Percentiles rank a stretch among this genome's conserved stretches.
These are phyloP conservation scores for Drosophila falleni DNA, from an alignment of 2,888 invertebrate species.

Conservation along the genomic window DNA sequence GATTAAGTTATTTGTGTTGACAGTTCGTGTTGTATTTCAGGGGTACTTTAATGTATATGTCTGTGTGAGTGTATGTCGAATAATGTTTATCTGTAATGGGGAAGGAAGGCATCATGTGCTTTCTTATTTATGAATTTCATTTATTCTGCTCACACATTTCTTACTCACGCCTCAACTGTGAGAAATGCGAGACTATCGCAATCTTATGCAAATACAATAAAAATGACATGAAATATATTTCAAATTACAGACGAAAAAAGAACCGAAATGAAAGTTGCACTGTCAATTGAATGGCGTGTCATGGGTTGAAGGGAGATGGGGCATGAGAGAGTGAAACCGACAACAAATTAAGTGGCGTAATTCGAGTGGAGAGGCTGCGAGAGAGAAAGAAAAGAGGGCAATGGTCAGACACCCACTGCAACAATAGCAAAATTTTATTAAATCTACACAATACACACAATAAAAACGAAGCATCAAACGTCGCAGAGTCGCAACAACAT, in stretches of 20 bases:
- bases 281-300: conserved; percentile 46
- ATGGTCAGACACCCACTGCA: conserved; percentile 60
- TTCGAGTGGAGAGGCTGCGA: conserved; percentile 48
- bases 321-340: conserved; percentile 31
- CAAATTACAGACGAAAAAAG: conserved; percentile 4
- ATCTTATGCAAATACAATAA: conserved; percentile 36
- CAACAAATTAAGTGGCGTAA: conserved; percentile 58
- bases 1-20: conserved; percentile 73
- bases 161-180: conserved; percentile 27
- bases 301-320: conserved; percentile 1
- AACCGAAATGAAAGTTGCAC: conserved; percentile 28
- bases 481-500: background rate
- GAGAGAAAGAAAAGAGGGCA: conserved; percentile 34
- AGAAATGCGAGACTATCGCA: conserved; percentile 14
- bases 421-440: conserved; percentile 72
- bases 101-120: conserved; percentile 32
- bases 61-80: conserved; percentile 24
- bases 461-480: conserved; percentile 32
- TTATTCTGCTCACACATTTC: conserved; percentile 16
- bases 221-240: conserved; percentile 33
- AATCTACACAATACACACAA: conserved; percentile 73
- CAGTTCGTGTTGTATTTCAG: conserved; percentile 43
- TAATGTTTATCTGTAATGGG: conserved; percentile 29
- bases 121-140: conserved; percentile 27
- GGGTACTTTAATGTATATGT: background rate